Conservation (phyloP, 2,113 vertebrate genomes). For the Hystrix cristata region DNA sequence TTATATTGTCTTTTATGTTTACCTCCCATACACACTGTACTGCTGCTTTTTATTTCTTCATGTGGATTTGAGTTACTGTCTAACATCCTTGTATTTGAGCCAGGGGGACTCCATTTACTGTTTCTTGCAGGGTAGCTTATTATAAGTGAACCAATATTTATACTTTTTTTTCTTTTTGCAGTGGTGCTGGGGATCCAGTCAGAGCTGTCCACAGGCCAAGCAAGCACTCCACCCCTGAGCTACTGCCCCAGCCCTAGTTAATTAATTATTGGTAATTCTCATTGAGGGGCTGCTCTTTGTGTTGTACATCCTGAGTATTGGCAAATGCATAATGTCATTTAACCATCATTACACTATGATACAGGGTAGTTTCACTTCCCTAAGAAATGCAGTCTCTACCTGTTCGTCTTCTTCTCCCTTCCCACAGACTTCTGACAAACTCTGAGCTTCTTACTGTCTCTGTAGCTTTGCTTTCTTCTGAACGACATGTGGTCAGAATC, state of each 20-base stretch:
- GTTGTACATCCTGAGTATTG: not conserved
- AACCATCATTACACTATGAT: not conserved
- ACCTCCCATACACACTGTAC: not conserved
- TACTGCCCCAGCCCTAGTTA: not conserved
- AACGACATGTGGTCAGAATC: no score
- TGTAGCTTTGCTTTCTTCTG: no score
- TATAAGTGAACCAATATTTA: not conserved
- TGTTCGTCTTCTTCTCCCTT: not conserved
- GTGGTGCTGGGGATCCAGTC: no score
- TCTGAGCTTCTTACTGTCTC: not conserved
- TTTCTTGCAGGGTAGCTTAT: not conserved
- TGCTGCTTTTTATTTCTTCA: not conserved
- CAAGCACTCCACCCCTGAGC: no score
- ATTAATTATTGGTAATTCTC: not conserved
- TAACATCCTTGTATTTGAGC: not conserved
- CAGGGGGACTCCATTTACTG: not conserved
- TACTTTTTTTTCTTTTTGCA: no score
- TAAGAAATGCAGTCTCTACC: not conserved
- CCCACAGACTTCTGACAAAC: not conserved
- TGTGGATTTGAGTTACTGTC: not conserved
- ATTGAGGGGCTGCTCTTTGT: not conserved
- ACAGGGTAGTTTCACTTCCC: not conserved
- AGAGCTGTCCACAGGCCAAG: no score
- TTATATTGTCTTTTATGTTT: not conserved
- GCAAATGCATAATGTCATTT: not conserved